Evolutionary conservation across 2,888 invertebrate species (phyloP).

Genomic region (Parnassius apollo): DNA sequence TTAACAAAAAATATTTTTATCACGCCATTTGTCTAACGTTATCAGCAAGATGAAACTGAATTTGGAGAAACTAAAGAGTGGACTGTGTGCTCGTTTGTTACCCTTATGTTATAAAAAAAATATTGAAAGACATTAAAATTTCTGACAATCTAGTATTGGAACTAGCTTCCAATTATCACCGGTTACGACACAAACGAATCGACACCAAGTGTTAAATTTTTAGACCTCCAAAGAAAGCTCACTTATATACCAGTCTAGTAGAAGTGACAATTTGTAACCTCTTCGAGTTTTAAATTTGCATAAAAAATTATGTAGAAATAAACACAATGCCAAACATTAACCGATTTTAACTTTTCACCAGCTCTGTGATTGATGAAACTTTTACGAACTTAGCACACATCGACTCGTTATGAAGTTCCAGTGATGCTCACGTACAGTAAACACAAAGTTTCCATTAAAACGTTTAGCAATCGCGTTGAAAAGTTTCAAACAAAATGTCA

Average conservation of each 20-base stretch:
- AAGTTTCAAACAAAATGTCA: constrained; percentile 14
- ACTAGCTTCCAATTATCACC: no score
- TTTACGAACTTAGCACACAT: constrained; percentile 11
- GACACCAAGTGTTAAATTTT: no score
- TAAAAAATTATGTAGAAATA: no score
- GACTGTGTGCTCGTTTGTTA: no score
- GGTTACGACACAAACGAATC: no score
- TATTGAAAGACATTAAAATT: no score
- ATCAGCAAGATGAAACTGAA: neutral
- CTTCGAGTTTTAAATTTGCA: no score
- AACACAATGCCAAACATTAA: neutral
- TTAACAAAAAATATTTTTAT: constrained; percentile 5
- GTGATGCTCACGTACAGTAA: constrained; percentile 1
- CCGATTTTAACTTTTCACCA: neutral
- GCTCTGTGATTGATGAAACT: constrained; percentile 13
- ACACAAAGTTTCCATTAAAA: constrained; percentile 20
- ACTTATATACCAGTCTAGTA: no score
- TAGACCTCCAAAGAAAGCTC: no score
- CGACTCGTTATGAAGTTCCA: constrained; percentile 14
- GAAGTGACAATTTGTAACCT: no score
- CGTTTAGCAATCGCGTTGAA: constrained; percentile 20
- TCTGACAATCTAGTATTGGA: no score
- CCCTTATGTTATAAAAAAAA: no score
- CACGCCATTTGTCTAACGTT: constrained; percentile 9
- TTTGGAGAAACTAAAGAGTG: neutral